Evolutionary conservation across 2,888 invertebrate species (phyloP).

Genomic region (Brenthis ino): DNA sequence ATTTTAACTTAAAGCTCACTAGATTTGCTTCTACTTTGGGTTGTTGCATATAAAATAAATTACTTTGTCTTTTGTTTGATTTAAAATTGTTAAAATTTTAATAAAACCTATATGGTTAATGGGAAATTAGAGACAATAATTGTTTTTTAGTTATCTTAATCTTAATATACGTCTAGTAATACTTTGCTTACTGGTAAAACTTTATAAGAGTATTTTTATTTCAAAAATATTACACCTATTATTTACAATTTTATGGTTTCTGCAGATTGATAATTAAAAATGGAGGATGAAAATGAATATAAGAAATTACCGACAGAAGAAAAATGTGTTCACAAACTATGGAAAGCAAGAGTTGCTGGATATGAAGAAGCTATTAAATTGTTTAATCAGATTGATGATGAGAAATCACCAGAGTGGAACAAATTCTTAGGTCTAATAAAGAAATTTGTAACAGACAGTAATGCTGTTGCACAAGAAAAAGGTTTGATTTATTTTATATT

Average conservation of each 20-base stretch:
- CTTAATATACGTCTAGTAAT: too few species aligned
- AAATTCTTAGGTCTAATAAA: slow-evolving; percentile 95
- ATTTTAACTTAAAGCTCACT: too few species aligned
- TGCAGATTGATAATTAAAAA: slow-evolving; percentile 60
- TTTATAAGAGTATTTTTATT: too few species aligned
- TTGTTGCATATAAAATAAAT: too few species aligned
- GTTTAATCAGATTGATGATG: slow-evolving; percentile 93
- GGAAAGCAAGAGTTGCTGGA: slow-evolving; percentile 97
- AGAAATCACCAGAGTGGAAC: slow-evolving; percentile 96
- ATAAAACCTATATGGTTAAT: too few species aligned
- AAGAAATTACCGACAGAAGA: slow-evolving; percentile 94
- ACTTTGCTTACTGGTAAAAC: too few species aligned
- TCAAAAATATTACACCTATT: not conserved
- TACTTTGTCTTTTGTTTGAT: too few species aligned
- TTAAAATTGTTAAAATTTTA: too few species aligned
- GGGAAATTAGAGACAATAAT: too few species aligned
- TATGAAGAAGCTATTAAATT: slow-evolving; percentile 96
- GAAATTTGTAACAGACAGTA: slow-evolving; percentile 96
- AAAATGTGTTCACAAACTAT: slow-evolving; percentile 95
- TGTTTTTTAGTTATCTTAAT: too few species aligned
- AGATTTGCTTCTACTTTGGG: too few species aligned
- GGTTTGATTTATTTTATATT: slow-evolving; percentile 74
- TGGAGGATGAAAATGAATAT: slow-evolving; percentile 94
- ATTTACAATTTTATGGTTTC: not conserved
- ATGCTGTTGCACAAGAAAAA: slow-evolving; percentile 97